Conservation (phyloP, 2,888 invertebrate genomes). For the Cyclophora punctaria region DNA sequence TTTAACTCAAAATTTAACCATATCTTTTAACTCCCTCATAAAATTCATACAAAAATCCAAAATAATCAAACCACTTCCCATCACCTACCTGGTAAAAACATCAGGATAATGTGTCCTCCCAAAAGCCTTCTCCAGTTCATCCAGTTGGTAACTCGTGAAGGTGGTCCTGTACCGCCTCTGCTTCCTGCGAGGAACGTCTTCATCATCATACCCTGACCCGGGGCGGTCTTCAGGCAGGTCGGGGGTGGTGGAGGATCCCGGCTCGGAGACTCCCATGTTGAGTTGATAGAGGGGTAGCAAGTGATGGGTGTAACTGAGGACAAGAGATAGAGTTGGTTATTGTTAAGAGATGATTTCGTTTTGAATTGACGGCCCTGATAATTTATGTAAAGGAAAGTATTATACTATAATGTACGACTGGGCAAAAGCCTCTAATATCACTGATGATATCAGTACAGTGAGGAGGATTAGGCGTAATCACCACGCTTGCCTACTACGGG, state of each 20-base stretch:
- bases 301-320: too few species aligned
- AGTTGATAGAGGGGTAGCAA: neutral
- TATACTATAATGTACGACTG: too few species aligned
- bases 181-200: conserved; percentile 90
- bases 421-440: too few species aligned
- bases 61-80: neutral
- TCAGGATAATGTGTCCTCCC: conserved; percentile 99
- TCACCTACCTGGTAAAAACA: conserved; percentile 91
- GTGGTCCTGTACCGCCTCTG: conserved; percentile 95
- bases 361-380: too few species aligned
- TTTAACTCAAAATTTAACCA: neutral
- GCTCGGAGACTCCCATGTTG: conserved; percentile 62
- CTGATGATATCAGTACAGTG: too few species aligned
- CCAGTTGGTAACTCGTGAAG: conserved; percentile 94
- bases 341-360: too few species aligned
- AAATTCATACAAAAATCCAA: neutral
- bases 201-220: conserved; percentile 75
- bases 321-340: too few species aligned
- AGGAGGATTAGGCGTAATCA: too few species aligned
- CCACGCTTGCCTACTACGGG: too few species aligned
- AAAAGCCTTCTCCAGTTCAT: conserved; percentile 97
- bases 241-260: conserved; percentile 50
- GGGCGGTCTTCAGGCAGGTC: conserved; percentile 57
- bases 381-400: too few species aligned
- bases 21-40: neutral